These are phyloP conservation scores for Cecropterus lyciades DNA, from an alignment of 1,140 invertebrate species.

Conservation along the genomic window DNA sequence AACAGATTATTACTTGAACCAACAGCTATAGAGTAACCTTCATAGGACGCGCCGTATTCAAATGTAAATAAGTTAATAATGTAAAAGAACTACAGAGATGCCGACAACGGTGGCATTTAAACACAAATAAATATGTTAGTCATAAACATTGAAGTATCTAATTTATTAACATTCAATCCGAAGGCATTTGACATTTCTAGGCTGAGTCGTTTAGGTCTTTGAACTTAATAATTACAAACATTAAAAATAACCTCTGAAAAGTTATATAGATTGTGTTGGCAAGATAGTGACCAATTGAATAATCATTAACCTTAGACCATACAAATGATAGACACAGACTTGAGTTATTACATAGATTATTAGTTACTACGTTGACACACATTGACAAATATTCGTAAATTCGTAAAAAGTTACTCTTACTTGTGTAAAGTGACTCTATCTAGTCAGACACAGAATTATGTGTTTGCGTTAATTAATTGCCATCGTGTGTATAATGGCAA, in stretches of 20 bases:
- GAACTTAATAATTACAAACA: not conserved
- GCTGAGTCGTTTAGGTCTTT: slow-evolving; percentile 16
- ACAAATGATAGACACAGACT: too few relatives aligned
- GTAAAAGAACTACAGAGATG: slow-evolving; percentile 4
- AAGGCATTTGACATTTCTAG: slow-evolving; percentile 8
- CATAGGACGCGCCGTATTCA: not conserved
- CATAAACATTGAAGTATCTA: slow-evolving; percentile 7
- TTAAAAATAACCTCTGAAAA: slow-evolving; percentile 1
- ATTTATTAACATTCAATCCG: slow-evolving; percentile 15
- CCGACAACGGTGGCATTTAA: slow-evolving; percentile 14
- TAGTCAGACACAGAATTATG: too few relatives aligned
- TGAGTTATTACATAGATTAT: too few relatives aligned
- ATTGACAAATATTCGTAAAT: too few relatives aligned
- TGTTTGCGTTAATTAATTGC: too few relatives aligned
- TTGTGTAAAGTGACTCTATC: too few relatives aligned
- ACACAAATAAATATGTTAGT: slow-evolving; percentile 16
- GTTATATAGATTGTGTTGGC: not conserved
- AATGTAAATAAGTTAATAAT: slow-evolving; percentile 19
- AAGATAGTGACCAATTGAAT: too few relatives aligned
- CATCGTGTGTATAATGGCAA: too few relatives aligned
- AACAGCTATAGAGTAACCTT: not conserved
- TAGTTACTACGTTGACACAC: too few relatives aligned
- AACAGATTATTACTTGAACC: not conserved
- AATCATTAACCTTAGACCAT: too few relatives aligned
- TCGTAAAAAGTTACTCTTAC: too few relatives aligned